Base-by-base conservation (phyloP, 2,888 invertebrate genomes). In the Dasysyrphus albostriatus region DNA sequence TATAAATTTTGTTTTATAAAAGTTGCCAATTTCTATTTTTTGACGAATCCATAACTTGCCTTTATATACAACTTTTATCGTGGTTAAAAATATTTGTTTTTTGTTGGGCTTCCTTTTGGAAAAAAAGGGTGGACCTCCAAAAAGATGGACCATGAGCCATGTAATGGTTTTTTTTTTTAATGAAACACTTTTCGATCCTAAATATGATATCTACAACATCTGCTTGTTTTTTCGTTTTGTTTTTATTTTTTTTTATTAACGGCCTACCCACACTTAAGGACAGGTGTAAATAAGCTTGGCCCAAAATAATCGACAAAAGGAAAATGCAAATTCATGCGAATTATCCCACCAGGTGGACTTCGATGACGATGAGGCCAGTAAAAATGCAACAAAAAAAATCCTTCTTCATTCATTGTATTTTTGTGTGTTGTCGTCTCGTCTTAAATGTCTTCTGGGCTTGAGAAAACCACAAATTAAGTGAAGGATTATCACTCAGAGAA, bases 271-370 rank as follows among this genome's bases (percentile, higher is more conserved):
- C 84, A 85, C 81, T 77, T 63, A 73, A 47, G 61, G 73, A 77
- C 85, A 85, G 85, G 85, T 85, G 85, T 61, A 85, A 59, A 49
- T 34, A 63, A 69, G 4, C 8, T 12, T 34, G 16, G 14, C 7
- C 34, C 9, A 37, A 29, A 59, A n/a, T 3, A 39, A 24, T 24
- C 32, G 12, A 77, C 76, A 81, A 73, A 81, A 67, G 34, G 72
- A 85, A 85, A 85, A 85, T 85, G 85, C 82, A 85, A 85, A 85
- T 85, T 85, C 59, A 85, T 73, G 76, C 81, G 81, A 77, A 77
- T 85, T 70, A 85, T 82, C 77, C 47, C 61, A 83, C 82, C 85
- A 85, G 85, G 82, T 85, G 85, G 82, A 74, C 29, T 59, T 12
- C 24, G 47, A 14, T 32, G 32, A 14, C 47, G 34, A 14, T 14